Base-by-base conservation (phyloP, 2,888 invertebrate species). In the Tromatobia lineatoria region DNA sequence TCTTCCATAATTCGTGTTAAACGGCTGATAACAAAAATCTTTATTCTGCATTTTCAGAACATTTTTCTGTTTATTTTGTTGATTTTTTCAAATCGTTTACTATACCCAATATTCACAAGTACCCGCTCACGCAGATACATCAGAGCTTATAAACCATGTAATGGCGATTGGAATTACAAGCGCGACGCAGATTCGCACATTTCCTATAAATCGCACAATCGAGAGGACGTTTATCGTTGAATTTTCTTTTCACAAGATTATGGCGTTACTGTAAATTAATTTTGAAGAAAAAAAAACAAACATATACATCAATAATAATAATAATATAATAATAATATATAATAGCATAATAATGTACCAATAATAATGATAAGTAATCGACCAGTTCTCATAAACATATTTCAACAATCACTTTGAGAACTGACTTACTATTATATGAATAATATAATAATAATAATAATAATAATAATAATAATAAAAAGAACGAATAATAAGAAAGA, bases 311-410 rank as follows among this genome's bases (percentile, higher is more conserved):
- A 85, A 87, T 88, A 84, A 85, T 85, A 84, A 84, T 88, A 82
- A 81, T 83, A 76, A 83, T 83, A 61, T 18, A 38, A 59, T 59
- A 59, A 59, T 59, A 59, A 59, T 59, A 59, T 83, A 79, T 85
- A 80, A 83, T 77, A 71, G 80, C 64, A 81, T 83, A 80, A 78
- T 71, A 69, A 85, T 85, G 73, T 85, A 77, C 73, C 83, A 80
- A 85, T 82, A 76, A 82, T 76, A 80, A 78, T 83, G 79, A 84
- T 87, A 84, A 88, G 82, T 84, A 82, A 88, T 89, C 87, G 87
- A 87, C 90, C 90, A 90, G 89, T 91, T 88, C 89, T 91, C 91
- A 90, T 91, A 89, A 91, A 93, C 90, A 89, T 90, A 91, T 92
- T 90, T 91, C 90, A 92, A 93, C 93, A 92, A 91, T 89, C 89